Percentiles rank a stretch among this genome's conserved stretches.
These are phyloP conservation scores for Eurystomus glaucurus DNA, from an alignment of 2,797 vertebrate species.

Conservation along the genomic window DNA sequence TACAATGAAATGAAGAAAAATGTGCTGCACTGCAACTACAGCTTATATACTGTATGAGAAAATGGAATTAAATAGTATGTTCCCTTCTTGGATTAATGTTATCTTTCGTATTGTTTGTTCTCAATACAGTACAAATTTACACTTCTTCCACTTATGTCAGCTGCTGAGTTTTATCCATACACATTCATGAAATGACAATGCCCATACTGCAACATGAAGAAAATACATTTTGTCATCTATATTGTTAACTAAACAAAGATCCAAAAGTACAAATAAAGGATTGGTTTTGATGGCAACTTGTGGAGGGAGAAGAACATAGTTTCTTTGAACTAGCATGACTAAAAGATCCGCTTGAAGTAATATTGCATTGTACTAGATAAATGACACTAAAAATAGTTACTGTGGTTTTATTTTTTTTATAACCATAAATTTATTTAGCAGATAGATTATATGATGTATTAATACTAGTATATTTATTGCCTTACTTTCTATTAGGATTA, in stretches of 20 bases:
- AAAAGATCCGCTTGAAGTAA: background rate
- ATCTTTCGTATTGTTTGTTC: background rate
- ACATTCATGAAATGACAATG: background rate
- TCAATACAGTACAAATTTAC: background rate
- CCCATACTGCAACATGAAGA: background rate
- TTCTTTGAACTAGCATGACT: background rate
- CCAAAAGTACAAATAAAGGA: background rate
- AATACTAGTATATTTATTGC: background rate
- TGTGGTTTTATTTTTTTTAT: background rate
- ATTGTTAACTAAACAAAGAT: background rate
- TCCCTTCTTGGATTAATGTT: background rate
- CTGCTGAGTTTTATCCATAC: background rate
- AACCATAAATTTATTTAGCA: background rate
- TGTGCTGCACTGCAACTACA: background rate
- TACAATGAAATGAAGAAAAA: background rate
- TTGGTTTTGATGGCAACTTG: background rate
- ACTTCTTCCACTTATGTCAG: background rate
- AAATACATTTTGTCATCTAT: background rate
- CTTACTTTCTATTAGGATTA: background rate
- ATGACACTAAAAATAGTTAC: background rate
- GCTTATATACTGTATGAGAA: background rate
- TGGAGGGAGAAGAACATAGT: background rate
- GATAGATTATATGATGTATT: background rate
- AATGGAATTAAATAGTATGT: background rate
- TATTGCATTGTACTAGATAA: background rate